phyloP scores from a whole-genome alignment of 2,888 invertebrate genomes.

The Mesopsocus fuscifrons region DNA sequence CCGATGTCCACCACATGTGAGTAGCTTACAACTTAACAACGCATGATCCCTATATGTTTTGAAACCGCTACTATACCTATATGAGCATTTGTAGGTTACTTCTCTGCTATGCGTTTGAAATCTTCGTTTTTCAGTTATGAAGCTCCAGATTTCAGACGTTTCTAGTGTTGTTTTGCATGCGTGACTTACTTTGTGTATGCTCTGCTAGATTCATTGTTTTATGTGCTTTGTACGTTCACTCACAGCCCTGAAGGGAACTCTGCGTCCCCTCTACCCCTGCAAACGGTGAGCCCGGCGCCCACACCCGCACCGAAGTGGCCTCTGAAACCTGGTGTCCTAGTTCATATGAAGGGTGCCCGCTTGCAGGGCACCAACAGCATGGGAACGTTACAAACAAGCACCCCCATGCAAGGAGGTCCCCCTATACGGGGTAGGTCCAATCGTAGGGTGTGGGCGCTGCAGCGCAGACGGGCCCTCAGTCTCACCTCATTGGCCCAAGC shows the following conservation, averaged over 20 bases:
- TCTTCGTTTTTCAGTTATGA: not conserved
- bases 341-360: conserved; percentile 57
- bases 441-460: conserved; percentile 11
- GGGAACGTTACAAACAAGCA: conserved; percentile 17
- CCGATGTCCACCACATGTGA: conserved; percentile 20
- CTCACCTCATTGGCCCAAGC: conserved; percentile 13
- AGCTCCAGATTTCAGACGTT: not conserved
- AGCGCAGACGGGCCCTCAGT: conserved; percentile 16
- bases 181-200: not conserved
- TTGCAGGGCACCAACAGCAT: conserved; percentile 15
- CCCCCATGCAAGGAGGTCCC: conserved; percentile 5
- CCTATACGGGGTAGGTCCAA: conserved; percentile 4
- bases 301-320: conserved; percentile 55
- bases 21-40: conserved; percentile 10
- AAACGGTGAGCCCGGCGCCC: conserved; percentile 13
- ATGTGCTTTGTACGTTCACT: conserved; percentile 7
- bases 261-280: conserved; percentile 10
- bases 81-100: too few species aligned
- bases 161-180: not conserved
- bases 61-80: too few species aligned
- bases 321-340: conserved; percentile 67
- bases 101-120: not conserved
- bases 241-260: conserved; percentile 16
- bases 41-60: too few species aligned
- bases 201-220: conserved; percentile 6